Percentiles rank a stretch among this genome's conserved stretches.
Evolutionary conservation across 2,888 invertebrate genomes (phyloP).

Genomic region (Punctoribates punctum): DNA sequence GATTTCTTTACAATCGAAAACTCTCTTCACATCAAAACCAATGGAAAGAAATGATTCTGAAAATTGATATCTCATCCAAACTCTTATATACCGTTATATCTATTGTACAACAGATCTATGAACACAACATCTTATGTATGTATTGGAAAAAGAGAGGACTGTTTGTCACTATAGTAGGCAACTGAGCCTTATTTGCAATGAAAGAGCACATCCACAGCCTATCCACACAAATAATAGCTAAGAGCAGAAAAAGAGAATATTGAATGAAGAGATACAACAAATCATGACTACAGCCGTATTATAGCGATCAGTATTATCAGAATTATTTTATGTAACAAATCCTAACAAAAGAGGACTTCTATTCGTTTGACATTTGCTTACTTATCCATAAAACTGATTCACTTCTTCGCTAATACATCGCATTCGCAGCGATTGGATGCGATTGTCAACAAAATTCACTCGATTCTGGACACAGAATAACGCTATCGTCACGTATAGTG

Average conservation of each 20-base stretch:
- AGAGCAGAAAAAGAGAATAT: neutral
- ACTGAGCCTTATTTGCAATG: constrained; percentile 19
- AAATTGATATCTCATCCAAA: constrained; percentile 6
- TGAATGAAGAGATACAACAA: constrained; percentile 29
- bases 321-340: constrained; percentile 22
- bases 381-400: constrained; percentile 31
- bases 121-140: neutral
- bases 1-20: neutral
- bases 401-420: neutral
- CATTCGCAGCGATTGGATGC: neutral
- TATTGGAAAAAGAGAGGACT: neutral
- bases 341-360: neutral
- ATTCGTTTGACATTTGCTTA: constrained; percentile 27
- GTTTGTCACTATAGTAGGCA: neutral
- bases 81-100: neutral
- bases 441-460: too few species aligned
- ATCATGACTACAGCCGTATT: constrained; percentile 2
- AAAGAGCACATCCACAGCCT: neutral
- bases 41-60: neutral
- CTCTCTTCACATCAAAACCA: neutral
- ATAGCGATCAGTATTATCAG: constrained; percentile 9
- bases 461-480: too few species aligned
- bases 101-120: neutral
- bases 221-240: neutral
- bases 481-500: too few species aligned